phyloP scores from a whole-genome alignment of 1,140 invertebrate species.

The Anthonomus grandis region DNA sequence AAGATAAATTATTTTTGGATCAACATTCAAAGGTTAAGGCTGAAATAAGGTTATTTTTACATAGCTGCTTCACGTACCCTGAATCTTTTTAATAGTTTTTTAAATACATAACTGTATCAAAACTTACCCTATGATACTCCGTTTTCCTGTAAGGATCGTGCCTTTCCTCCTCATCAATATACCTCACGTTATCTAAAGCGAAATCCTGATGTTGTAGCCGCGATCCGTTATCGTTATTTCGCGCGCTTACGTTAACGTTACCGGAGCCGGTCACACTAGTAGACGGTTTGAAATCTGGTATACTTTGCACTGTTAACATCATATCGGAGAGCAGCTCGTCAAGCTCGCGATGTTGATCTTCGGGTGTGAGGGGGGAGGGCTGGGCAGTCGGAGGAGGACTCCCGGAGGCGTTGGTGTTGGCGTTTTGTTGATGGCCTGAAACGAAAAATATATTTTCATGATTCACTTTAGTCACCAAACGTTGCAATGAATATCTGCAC shows the following conservation, averaged over 20 bases:
- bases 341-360: slow-evolving; percentile 58
- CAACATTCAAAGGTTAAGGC: too few species aligned
- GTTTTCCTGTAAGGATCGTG: slow-evolving; percentile 68
- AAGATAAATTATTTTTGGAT: too few species aligned
- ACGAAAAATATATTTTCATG: slow-evolving; percentile 18
- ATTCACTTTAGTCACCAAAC: too few species aligned
- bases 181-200: slow-evolving; percentile 44
- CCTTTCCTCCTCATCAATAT: slow-evolving; percentile 51
- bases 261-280: slow-evolving; percentile 45
- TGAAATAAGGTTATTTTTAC: too few species aligned
- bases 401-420: slow-evolving; percentile 47
- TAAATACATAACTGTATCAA: not conserved
- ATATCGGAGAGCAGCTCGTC: slow-evolving; percentile 76
- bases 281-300: slow-evolving; percentile 58
- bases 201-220: slow-evolving; percentile 35
- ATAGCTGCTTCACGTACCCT: not conserved
- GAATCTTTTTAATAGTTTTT: not conserved
- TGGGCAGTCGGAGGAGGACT: slow-evolving; percentile 46
- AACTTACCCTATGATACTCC: slow-evolving; percentile 19
- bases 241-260: slow-evolving; percentile 45
- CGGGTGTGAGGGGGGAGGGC: slow-evolving; percentile 46
- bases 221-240: too few species aligned
- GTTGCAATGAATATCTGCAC: too few species aligned
- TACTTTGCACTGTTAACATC: slow-evolving; percentile 76
- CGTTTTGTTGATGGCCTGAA: slow-evolving; percentile 48